Evolutionary conservation across 2,888 invertebrate species (phyloP).

Genomic region (Branchipolynoe longqiensis): DNA sequence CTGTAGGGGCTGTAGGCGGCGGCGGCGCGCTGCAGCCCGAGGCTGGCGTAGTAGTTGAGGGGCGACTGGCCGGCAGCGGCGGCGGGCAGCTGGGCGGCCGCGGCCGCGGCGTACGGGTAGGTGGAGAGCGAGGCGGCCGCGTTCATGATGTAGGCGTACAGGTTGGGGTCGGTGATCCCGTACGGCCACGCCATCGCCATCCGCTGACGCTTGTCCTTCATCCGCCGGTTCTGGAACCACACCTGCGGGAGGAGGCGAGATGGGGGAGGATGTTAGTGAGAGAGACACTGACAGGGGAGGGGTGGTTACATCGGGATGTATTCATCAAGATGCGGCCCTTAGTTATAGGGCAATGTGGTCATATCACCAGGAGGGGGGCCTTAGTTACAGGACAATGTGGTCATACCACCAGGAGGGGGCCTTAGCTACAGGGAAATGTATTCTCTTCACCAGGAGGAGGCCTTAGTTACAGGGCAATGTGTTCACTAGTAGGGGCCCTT

Average conservation of each 20-base stretch:
- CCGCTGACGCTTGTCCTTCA: slow-evolving; percentile 98
- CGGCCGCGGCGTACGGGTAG: slow-evolving; percentile 80
- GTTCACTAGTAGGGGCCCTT: too few relatives aligned
- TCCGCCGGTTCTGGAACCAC: slow-evolving; percentile 98
- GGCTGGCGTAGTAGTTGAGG: slow-evolving; percentile 73
- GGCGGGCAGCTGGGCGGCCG: slow-evolving; percentile 40
- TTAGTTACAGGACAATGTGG: too few relatives aligned
- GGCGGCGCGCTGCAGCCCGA: slow-evolving; percentile 70
- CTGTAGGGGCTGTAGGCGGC: slow-evolving; percentile 65
- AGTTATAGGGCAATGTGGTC: too few relatives aligned
- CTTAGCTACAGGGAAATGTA: too few relatives aligned
- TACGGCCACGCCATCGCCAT: slow-evolving; percentile 98
- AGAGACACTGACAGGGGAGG: too few relatives aligned
- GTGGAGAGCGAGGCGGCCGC: slow-evolving; percentile 85
- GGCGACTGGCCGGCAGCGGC: slow-evolving; percentile 45
- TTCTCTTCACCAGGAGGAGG: too few relatives aligned
- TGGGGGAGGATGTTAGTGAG: too few relatives aligned
- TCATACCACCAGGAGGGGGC: too few relatives aligned
- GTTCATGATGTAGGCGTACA: slow-evolving; percentile 92
- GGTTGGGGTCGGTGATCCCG: slow-evolving; percentile 90
- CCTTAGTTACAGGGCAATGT: too few relatives aligned
- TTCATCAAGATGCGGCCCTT: too few relatives aligned
- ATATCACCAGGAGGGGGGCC: too few relatives aligned
- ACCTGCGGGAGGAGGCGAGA: slow-evolving; percentile 72
- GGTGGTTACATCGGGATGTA: too few relatives aligned